Conservation (phyloP, 2,113 vertebrate species). For the Callionymus lyra region DNA sequence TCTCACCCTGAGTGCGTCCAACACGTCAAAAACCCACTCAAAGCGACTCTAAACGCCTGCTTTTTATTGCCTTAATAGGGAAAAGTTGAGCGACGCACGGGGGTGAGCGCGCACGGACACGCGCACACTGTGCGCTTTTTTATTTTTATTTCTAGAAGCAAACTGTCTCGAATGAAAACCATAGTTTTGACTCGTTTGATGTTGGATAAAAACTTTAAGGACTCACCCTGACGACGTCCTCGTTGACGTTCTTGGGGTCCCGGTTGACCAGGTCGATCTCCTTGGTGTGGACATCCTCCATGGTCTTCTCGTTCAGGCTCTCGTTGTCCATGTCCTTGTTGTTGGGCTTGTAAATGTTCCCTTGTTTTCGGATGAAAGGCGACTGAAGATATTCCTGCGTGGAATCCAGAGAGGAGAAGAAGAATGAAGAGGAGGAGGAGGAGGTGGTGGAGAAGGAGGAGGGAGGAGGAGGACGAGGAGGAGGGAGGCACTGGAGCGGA, state of each 20-base stretch:
- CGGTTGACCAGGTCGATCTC: constrained; percentile 96
- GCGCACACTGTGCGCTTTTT: constrained; percentile 23
- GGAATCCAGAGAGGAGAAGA: constrained; percentile 24
- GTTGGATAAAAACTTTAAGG: neutral
- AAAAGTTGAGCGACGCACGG: constrained; percentile 8
- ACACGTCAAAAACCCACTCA: no score
- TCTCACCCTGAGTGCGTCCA: constrained; percentile 49
- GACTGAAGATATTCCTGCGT: constrained; percentile 82
- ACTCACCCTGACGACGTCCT: constrained; percentile 92
- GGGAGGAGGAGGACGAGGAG: no score
- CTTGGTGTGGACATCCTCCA: constrained; percentile 87
- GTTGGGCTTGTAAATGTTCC: constrained; percentile 98
- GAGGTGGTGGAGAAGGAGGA: constrained; percentile 15
- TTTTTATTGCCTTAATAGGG: constrained; percentile 38
- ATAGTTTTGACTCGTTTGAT: no score
- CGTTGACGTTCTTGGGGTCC: constrained; percentile 90
- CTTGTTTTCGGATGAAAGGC: constrained; percentile 86
- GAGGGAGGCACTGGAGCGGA: constrained; percentile 37
- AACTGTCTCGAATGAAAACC: neutral
- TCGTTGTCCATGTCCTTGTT: constrained; percentile 95
- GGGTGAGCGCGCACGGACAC: constrained; percentile 9
- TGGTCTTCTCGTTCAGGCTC: constrained; percentile 76
- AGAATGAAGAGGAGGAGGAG: constrained; percentile 31
- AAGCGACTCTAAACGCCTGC: no score
- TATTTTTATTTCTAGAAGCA: constrained; percentile 87